Evolutionary conservation across 2,888 invertebrate species (phyloP).

Genomic region (Sicus ferrugineus): DNA sequence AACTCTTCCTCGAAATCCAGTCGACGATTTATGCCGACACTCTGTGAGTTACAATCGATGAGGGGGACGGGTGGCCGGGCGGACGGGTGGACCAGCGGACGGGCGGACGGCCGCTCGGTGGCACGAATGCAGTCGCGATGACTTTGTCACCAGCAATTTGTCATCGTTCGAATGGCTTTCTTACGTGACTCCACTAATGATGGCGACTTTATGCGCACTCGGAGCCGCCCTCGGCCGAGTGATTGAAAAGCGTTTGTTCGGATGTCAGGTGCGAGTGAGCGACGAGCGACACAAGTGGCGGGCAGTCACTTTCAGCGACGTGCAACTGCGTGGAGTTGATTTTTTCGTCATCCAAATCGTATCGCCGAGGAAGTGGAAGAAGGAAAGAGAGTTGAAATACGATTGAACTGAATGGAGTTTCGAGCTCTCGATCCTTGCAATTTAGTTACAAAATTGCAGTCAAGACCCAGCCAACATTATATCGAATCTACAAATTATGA

Average conservation of each 20-base stretch:
- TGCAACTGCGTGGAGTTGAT: too few species aligned
- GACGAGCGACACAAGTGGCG: too few species aligned
- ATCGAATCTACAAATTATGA: too few species aligned
- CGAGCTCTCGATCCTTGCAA: too few species aligned
- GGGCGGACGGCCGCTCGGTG: not conserved
- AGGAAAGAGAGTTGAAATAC: not conserved
- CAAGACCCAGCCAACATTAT: too few species aligned
- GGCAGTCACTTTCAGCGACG: not conserved
- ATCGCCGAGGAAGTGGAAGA: too few species aligned
- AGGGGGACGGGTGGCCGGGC: not conserved
- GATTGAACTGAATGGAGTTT: not conserved
- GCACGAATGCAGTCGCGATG: conserved; percentile 17
- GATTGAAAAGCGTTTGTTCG: not conserved
- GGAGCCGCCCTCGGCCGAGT: not conserved
- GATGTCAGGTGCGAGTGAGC: too few species aligned
- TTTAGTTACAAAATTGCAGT: too few species aligned
- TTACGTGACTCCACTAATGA: conserved; percentile 60
- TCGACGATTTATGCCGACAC: conserved; percentile 22
- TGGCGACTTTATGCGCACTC: conserved; percentile 37
- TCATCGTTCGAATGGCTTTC: conserved; percentile 48
- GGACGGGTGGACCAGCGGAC: too few species aligned
- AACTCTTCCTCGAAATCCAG: conserved; percentile 20
- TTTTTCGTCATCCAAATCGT: too few species aligned
- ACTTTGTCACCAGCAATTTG: conserved; percentile 44
- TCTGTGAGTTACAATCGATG: conserved; percentile 18